phyloP scores from a whole-genome alignment of 2,797 vertebrate genomes.

The Manis javanica region DNA sequence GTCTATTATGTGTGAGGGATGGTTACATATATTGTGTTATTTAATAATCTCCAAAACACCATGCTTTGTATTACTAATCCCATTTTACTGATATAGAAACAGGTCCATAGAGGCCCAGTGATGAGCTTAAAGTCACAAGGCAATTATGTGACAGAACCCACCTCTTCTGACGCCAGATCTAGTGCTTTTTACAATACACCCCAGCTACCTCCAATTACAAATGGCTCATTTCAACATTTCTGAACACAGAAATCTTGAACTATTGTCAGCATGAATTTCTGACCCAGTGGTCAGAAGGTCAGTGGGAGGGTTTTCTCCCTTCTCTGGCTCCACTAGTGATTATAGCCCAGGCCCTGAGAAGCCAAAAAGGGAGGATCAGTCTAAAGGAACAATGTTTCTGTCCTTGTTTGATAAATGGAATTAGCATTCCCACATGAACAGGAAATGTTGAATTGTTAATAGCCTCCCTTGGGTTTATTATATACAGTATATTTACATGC shows the following conservation, averaged over 20 bases:
- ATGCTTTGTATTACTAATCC: background rate
- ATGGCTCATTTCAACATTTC: background rate
- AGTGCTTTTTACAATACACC: background rate
- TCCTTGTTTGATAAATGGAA: conserved; percentile 40
- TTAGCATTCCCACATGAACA: conserved; percentile 33
- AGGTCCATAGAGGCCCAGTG: background rate
- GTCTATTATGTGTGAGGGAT: background rate
- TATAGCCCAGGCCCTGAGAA: background rate
- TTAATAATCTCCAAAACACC: background rate
- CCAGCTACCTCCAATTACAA: background rate
- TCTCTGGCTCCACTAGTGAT: background rate
- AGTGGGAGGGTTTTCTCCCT: conserved; percentile 7
- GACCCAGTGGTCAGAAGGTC: background rate
- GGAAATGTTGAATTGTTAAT: conserved; percentile 55
- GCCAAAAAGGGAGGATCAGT: conserved; percentile 3
- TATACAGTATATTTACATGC: background rate
- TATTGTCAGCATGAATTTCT: conserved; percentile 44
- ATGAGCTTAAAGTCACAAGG: conserved; percentile 4
- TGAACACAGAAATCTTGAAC: conserved; percentile 43
- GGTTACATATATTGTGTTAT: background rate
- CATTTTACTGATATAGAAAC: background rate
- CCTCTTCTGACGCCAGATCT: background rate
- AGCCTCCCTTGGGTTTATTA: conserved; percentile 35
- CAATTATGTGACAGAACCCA: background rate
- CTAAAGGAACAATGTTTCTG: conserved; percentile 57